phyloP scores from a whole-genome alignment of 35 echinoderm and acorn worm species.

The Patiria miniata region DNA sequence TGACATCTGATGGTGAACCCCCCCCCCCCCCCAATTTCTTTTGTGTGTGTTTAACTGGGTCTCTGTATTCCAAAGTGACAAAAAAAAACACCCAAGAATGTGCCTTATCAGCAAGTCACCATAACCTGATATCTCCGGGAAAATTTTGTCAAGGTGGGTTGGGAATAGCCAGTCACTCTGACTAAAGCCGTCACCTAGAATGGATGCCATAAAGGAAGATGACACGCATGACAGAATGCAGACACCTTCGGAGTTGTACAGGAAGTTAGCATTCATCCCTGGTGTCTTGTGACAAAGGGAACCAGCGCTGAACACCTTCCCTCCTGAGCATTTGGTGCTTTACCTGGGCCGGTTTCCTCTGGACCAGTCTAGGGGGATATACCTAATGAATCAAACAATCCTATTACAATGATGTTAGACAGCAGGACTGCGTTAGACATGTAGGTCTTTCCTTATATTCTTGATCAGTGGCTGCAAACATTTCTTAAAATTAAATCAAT shows the following conservation, averaged over 20 bases:
- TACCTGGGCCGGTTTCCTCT: too few species aligned
- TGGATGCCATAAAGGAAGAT: background rate
- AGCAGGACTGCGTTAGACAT: too few species aligned
- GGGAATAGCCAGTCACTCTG: slow-evolving; percentile 13
- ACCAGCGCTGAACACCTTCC: background rate
- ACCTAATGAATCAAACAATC: too few species aligned
- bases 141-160: background rate
- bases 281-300: background rate
- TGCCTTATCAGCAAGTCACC: background rate
- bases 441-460: too few species aligned
- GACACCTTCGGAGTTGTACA: slow-evolving; percentile 17
- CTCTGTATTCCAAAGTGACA: too few species aligned
- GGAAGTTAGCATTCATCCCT: slow-evolving; percentile 6
- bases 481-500: too few species aligned
- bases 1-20: too few species aligned
- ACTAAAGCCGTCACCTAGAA: background rate
- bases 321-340: background rate
- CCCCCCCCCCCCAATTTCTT: too few species aligned
- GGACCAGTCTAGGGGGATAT: too few species aligned
- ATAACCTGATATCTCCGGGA: background rate
- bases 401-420: too few species aligned
- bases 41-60: too few species aligned
- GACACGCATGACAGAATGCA: slow-evolving; percentile 7
- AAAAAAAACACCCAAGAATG: background rate
- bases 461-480: too few species aligned